These are phyloP conservation scores for Ectemnius continuus DNA, from an alignment of 2,888 invertebrate genomes.

Conservation along the genomic window DNA sequence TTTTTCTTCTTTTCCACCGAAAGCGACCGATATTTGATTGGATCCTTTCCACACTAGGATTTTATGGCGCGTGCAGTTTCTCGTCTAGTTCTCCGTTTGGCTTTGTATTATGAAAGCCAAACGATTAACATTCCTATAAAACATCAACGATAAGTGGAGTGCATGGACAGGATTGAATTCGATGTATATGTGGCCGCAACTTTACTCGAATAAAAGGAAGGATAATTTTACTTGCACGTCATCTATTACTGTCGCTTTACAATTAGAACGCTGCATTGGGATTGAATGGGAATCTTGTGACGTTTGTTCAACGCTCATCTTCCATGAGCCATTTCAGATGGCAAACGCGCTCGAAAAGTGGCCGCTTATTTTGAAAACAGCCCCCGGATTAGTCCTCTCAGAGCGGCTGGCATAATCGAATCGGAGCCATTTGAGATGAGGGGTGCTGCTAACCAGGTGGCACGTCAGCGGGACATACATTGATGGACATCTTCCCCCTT, in stretches of 20 bases:
- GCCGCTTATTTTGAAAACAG: slow-evolving; percentile 65
- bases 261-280: background rate
- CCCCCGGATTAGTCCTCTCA: slow-evolving; percentile 56
- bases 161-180: too few relatives aligned
- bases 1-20: too few relatives aligned
- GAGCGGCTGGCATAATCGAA: slow-evolving; percentile 43
- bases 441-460: slow-evolving; percentile 45
- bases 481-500: slow-evolving; percentile 38
- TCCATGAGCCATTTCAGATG: background rate
- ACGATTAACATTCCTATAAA: too few relatives aligned
- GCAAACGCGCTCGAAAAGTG: slow-evolving; percentile 16
- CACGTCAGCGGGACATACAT: slow-evolving; percentile 43
- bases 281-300: slow-evolving; percentile 17
- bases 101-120: too few relatives aligned
- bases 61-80: too few relatives aligned
- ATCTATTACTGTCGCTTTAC: background rate
- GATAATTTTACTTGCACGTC: background rate
- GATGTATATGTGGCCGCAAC: too few relatives aligned
- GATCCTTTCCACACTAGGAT: too few relatives aligned
- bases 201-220: too few relatives aligned
- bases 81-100: too few relatives aligned
- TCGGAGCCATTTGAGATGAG: slow-evolving; percentile 24
- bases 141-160: too few relatives aligned
- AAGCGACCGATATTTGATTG: too few relatives aligned
- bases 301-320: slow-evolving; percentile 16